Base-by-base conservation (phyloP, 2,888 invertebrate species). In the Tetragnatha montana region DNA sequence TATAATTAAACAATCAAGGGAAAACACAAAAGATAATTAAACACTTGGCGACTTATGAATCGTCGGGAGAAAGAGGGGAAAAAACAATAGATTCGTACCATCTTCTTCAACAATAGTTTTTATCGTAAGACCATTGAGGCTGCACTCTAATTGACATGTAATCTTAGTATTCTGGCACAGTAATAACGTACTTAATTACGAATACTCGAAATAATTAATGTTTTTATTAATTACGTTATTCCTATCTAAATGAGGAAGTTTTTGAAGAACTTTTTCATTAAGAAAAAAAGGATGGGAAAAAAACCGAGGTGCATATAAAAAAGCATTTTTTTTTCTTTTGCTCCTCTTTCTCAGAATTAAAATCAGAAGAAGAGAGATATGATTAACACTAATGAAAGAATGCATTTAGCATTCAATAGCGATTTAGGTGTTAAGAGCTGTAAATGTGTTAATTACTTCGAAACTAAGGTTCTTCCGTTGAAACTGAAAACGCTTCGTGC, bases 371-470 rank as follows among this genome's bases (percentile, higher is more conserved):
- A 68, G 69, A 75, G 50, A 70, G 75, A 78, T 81, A 87, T 87
- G 87, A 87, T 87, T 87, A 87, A 82, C 87, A 82, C 87, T 87
- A 87, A 87, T 87, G 87, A 87, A 87, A 81, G 78, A 87, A 87
- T 87, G 81, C 87, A 81, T 87, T 87, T 87, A 87, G 87, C 81
- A 87, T 87, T 81, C 87, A 81, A 87, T 87, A 87, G 60, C 51
- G 87, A 87, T 79, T 87, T 76, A 87, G 75, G 87, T 87, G 87
- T 87, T 87, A 87, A 80, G 80, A 86, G 80, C 80, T 86, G 86
- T 86, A 86, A 87, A 87, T 87, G 87, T 81, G 87, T 87, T 87
- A 81, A 87, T 81, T 87, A 81, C 87, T 81, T 76, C 22, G 60
- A 49, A 78, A 80, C 73, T 22, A 68, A 81, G 69, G 47, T 81